Evolutionary conservation across 2,888 invertebrate species (phyloP), one percentile per base, ranked within the genome.

Genomic region (Meteorus colon): DNA sequence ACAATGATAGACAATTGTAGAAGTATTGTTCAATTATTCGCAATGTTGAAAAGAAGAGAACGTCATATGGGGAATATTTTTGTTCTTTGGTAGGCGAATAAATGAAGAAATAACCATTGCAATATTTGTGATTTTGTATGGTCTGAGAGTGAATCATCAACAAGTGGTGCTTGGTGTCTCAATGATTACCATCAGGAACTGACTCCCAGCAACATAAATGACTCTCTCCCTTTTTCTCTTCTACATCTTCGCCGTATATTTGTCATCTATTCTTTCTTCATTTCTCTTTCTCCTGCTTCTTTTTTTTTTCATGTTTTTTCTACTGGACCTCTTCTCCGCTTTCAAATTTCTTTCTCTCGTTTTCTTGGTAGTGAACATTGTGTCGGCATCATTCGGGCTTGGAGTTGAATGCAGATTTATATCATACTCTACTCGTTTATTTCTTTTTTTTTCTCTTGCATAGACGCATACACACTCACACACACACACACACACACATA

Each of bases 371-470:
- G 29, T 62, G 70, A 65, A 71, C 67, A 68, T 76, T 72, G 41
- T 67, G 48, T 45, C 70, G 65, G 68, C 76, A 45, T 37, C 45
- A 68, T 74, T 76, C 41, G 41, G 2, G 41, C 41, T 24, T 41
- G 41, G 41, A 41, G 41, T 63, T 78, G 78, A 79, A 77, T 77
- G 76, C 78, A 77, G 80, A 79, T 80, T 77, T 75, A 60, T 80
- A 76, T 78, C 74, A 29, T 69, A 19, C 19, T 24, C 74, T 65
- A 41, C 31, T 65, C 24, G 10, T 19, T 24, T 19, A 41, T 24
- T 65, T 10, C 41, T 12, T 66, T 0, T 66, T 0, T 66, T 77
- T 70, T 71, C 67, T 77, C 63, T 10, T 65, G 65, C 24, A 27
- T 59, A 67, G 41, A 1, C 8, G 4, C 31, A 34, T 29, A n/a